A percentile compares a stretch with the other conserved stretches of the same genome.
phyloP scores from a whole-genome alignment of 2,888 invertebrate species.

The Aleiodes alternator region DNA sequence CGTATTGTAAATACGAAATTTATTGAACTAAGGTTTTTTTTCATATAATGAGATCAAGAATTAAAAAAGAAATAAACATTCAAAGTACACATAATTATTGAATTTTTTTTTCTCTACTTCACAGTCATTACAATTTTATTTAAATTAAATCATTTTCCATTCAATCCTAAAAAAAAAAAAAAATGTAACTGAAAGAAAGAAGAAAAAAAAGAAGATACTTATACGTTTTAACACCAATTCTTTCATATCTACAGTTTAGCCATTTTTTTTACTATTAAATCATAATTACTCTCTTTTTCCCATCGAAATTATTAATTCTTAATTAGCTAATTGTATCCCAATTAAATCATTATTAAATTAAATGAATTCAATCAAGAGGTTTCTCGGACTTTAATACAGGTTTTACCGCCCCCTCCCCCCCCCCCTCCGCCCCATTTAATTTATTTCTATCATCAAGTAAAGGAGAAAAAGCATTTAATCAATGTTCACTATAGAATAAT shows the following conservation, averaged over 20 bases:
- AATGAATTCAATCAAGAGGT: constrained; percentile 46
- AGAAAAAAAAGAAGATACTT: constrained; percentile 27
- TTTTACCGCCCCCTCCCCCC: constrained; percentile 42
- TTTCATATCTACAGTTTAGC: constrained; percentile 47
- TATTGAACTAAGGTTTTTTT: constrained; percentile 56
- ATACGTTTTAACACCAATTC: constrained; percentile 42
- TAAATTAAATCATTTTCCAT: constrained; percentile 31
- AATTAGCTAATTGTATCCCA: constrained; percentile 38
- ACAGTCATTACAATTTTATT: constrained; percentile 52
- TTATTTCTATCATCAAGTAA: constrained; percentile 6
- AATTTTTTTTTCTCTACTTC: constrained; percentile 52
- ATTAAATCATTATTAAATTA: constrained; percentile 45
- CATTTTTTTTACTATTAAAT: constrained; percentile 18
- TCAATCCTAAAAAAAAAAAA: constrained; percentile 45
- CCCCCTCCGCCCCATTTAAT: too few species aligned
- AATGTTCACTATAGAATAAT: too few species aligned
- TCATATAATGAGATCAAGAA: constrained; percentile 57
- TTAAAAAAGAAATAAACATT: constrained; percentile 51
- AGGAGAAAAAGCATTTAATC: not conserved
- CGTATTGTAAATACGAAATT: constrained; percentile 58
- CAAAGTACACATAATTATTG: constrained; percentile 52
- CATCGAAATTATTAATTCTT: constrained; percentile 24
- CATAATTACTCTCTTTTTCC: constrained; percentile 19
- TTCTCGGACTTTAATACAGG: constrained; percentile 50
- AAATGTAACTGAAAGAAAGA: constrained; percentile 17